A percentile compares a stretch with the other conserved stretches of the same genome.
Conservation (phyloP, 2,888 invertebrate genomes). For the Craniophora ligustri region DNA sequence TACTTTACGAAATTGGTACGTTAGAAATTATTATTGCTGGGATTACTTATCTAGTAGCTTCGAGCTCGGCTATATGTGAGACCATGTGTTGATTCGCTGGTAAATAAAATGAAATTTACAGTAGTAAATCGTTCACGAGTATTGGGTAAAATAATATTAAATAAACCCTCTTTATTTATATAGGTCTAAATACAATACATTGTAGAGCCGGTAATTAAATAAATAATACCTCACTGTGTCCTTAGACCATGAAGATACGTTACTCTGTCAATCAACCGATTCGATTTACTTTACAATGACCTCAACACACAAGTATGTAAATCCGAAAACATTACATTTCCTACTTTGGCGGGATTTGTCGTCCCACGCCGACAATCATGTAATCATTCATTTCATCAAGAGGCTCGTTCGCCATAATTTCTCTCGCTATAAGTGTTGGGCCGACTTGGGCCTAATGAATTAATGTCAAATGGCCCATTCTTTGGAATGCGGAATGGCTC, state of each 20-base stretch:
- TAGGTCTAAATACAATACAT: too few relatives aligned
- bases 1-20: conserved; percentile 29
- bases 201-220: too few relatives aligned
- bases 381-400: conserved; percentile 44
- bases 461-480: conserved; percentile 76
- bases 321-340: conserved; percentile 40
- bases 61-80: too few relatives aligned
- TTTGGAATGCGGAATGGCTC: conserved; percentile 85
- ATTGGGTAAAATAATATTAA: too few relatives aligned
- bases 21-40: conserved; percentile 33
- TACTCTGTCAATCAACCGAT: too few relatives aligned
- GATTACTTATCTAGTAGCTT: too few relatives aligned
- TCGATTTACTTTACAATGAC: conserved; percentile 13
- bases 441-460: conserved; percentile 69
- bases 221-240: too few relatives aligned
- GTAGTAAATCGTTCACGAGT: too few relatives aligned
- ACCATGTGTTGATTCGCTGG: too few relatives aligned
- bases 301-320: conserved; percentile 12
- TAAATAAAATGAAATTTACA: too few relatives aligned
- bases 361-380: conserved; percentile 52
- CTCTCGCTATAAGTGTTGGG: conserved; percentile 54
- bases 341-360: conserved; percentile 39
- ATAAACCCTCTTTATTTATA: too few relatives aligned
- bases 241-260: too few relatives aligned
- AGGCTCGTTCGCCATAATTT: conserved; percentile 41